Evolutionary conservation across 2,797 vertebrate species (phyloP).

Genomic region (Diplodus sargus): DNA sequence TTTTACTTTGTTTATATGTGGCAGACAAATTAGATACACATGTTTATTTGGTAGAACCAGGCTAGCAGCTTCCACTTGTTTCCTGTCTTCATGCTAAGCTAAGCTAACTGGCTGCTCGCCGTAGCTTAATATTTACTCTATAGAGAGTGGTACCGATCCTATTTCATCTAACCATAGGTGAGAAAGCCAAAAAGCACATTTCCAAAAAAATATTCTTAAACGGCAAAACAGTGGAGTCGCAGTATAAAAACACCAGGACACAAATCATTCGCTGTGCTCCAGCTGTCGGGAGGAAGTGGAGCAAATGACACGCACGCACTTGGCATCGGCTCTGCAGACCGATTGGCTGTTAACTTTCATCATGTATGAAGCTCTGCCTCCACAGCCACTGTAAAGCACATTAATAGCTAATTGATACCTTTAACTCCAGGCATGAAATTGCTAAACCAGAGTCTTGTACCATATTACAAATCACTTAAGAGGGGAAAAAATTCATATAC

Average conservation of each 20-base stretch:
- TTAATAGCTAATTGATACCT: slow-evolving; percentile 50
- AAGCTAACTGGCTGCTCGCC: not conserved
- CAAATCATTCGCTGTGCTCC: slow-evolving; percentile 18
- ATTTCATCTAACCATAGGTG: not conserved
- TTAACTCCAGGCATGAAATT: slow-evolving; percentile 36
- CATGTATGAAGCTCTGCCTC: slow-evolving; percentile 32
- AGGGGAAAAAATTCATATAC: slow-evolving; percentile 15
- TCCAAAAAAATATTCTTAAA: not conserved
- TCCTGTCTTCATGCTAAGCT: not conserved
- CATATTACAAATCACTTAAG: slow-evolving; percentile 28
- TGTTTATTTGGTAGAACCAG: not conserved
- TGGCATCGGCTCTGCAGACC: slow-evolving; percentile 10
- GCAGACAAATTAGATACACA: too few relatives aligned
- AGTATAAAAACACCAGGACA: slow-evolving; percentile 14
- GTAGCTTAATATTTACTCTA: not conserved
- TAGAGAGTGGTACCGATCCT: not conserved
- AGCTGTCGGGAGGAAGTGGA: slow-evolving; percentile 33
- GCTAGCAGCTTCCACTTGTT: not conserved
- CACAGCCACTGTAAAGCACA: slow-evolving; percentile 29
- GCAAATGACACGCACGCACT: slow-evolving; percentile 29
- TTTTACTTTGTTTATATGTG: too few relatives aligned
- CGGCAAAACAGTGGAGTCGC: not conserved
- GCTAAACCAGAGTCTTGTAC: slow-evolving; percentile 2
- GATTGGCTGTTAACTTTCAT: slow-evolving; percentile 31
- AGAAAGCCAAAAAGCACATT: not conserved